These are phyloP conservation scores for Muschampia plurimacula DNA, from an alignment of 2,888 invertebrate genomes.

Conservation along the genomic window DNA sequence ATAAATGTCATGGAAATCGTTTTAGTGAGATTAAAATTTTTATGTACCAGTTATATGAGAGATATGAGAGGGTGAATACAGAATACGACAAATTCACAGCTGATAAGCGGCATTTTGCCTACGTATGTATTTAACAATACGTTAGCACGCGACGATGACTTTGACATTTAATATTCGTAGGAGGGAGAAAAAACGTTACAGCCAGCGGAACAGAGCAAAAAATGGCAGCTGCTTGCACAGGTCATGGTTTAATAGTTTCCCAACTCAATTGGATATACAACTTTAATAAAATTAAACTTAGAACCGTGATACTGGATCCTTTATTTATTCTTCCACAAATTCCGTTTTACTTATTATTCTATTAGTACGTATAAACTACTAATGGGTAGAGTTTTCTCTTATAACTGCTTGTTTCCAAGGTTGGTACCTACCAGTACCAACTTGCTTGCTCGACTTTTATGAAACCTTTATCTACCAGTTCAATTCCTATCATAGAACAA, in stretches of 20 bases:
- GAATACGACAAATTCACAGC: background rate
- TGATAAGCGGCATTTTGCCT: background rate
- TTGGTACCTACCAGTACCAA: no score
- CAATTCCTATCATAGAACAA: no score
- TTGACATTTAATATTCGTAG: constrained; percentile 8
- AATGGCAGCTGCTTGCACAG: background rate
- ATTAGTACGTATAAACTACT: no score
- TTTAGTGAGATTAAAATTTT: no score
- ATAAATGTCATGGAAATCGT: no score
- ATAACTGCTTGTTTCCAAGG: no score
- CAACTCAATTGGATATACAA: background rate
- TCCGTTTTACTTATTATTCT: no score
- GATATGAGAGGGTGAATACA: no score
- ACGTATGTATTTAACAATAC: background rate
- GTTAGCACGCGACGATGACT: background rate
- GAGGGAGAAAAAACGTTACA: constrained; percentile 5
- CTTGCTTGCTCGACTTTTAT: no score
- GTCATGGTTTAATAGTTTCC: constrained; percentile 8
- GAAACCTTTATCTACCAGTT: no score
- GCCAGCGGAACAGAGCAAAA: background rate
- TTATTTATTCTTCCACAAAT: background rate
- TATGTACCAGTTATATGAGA: no score
- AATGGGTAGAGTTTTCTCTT: no score
- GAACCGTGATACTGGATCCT: background rate
- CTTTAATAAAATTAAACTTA: background rate